phyloP scores from a whole-genome alignment of 2,888 invertebrate species.

The Drosophila helvetica region DNA sequence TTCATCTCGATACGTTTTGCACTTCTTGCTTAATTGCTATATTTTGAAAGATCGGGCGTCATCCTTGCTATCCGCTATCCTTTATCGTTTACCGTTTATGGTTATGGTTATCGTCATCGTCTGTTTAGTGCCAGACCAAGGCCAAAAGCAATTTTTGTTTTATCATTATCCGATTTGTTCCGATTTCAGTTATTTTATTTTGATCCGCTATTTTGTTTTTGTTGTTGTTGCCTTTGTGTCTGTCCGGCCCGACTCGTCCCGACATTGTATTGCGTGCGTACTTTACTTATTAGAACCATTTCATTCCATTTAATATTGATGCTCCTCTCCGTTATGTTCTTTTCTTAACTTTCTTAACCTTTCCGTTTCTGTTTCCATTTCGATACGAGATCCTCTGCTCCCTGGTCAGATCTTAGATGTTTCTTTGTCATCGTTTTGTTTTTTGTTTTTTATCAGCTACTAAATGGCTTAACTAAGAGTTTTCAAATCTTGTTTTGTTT shows the following conservation, averaged over 20 bases:
- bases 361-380: background rate
- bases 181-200: conserved; percentile 13
- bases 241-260: background rate
- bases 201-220: conserved; percentile 6
- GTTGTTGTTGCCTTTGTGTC: background rate
- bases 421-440: conserved; percentile 10
- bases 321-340: background rate
- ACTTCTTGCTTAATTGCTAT: background rate
- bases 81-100: background rate
- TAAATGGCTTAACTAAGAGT: conserved; percentile 64
- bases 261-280: conserved; percentile 12
- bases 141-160: conserved; percentile 27
- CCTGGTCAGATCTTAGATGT: background rate
- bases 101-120: conserved; percentile 10
- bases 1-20: background rate
- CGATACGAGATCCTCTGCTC: conserved; percentile 6
- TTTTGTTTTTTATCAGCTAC: conserved; percentile 57
- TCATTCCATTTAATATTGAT: conserved; percentile 1
- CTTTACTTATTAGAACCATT: conserved; percentile 45
- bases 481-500: conserved; percentile 35
- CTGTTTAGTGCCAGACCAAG: conserved; percentile 33
- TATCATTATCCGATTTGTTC: conserved; percentile 12
- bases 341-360: background rate
- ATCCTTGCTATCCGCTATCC: background rate
- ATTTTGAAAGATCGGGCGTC: too few relatives aligned